Evolutionary conservation across 2,797 vertebrate genomes (phyloP).

Genomic region (Octomys mimax): DNA sequence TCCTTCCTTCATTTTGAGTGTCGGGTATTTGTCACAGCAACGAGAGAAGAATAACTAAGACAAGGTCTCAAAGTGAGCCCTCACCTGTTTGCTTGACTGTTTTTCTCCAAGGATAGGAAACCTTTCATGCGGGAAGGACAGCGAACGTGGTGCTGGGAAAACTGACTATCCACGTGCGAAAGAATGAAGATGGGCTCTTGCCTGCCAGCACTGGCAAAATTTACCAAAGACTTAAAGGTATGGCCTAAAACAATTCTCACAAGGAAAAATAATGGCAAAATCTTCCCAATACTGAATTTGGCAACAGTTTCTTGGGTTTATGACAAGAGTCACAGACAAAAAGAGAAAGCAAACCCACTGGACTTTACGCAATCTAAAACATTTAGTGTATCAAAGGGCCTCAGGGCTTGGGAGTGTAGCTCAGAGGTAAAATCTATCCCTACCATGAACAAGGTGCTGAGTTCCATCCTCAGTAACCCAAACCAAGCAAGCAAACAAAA

Average conservation of each 20-base stretch:
- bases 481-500: neutral
- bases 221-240: neutral
- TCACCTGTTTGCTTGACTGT: neutral
- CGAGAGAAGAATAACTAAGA: too few relatives aligned
- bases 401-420: neutral
- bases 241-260: neutral
- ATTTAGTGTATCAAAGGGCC: neutral
- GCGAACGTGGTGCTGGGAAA: neutral
- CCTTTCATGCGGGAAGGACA: neutral
- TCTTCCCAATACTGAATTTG: neutral
- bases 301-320: neutral
- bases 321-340: neutral
- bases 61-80: neutral
- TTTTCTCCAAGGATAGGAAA: neutral
- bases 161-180: neutral
- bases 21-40: too few relatives aligned
- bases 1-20: too few relatives aligned
- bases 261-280: neutral
- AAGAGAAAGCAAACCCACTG: neutral
- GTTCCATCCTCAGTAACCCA: neutral
- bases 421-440: neutral
- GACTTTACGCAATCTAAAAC: neutral
- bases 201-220: neutral
- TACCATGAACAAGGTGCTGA: neutral
- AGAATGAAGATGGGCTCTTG: neutral